A percentile compares a stretch with the other conserved stretches of the same genome.
phyloP scores from a whole-genome alignment of 2,797 vertebrate genomes.

The Aldrovandia affinis region DNA sequence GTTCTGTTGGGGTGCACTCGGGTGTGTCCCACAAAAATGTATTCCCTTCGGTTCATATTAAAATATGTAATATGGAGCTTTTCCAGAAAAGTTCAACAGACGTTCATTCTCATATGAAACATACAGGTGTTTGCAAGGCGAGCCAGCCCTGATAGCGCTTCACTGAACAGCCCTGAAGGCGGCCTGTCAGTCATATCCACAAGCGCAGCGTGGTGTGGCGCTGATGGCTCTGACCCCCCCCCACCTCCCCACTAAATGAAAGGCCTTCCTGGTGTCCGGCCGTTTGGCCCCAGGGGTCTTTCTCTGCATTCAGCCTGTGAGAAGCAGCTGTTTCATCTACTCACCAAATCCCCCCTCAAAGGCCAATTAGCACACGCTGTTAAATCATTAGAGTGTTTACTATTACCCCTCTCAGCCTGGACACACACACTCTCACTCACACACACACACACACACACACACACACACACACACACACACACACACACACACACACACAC shows the following conservation, averaged over 20 bases:
- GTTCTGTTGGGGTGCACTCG: background rate
- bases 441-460: conserved; percentile 19
- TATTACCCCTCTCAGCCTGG: conserved; percentile 47
- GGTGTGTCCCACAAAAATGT: background rate
- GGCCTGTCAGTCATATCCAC: background rate
- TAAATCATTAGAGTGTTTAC: conserved; percentile 63
- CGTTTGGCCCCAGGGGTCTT: conserved; percentile 57
- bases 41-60: background rate
- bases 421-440: conserved; percentile 3
- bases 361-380: conserved; percentile 65
- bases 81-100: too few relatives aligned
- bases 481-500: background rate
- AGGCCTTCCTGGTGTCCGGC: conserved; percentile 60
- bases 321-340: conserved; percentile 59
- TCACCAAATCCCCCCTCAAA: conserved; percentile 33
- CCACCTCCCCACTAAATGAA: conserved; percentile 64
- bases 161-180: too few relatives aligned
- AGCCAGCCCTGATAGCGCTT: too few relatives aligned
- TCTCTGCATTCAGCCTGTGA: conserved; percentile 41
- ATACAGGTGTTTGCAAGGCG: too few relatives aligned
- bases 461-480: background rate
- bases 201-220: too few relatives aligned
- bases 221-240: conserved; percentile 26
- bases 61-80: background rate
- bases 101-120: too few relatives aligned